phyloP scores from a whole-genome alignment of 2,888 invertebrate genomes.

The Ernsta delagoae region DNA sequence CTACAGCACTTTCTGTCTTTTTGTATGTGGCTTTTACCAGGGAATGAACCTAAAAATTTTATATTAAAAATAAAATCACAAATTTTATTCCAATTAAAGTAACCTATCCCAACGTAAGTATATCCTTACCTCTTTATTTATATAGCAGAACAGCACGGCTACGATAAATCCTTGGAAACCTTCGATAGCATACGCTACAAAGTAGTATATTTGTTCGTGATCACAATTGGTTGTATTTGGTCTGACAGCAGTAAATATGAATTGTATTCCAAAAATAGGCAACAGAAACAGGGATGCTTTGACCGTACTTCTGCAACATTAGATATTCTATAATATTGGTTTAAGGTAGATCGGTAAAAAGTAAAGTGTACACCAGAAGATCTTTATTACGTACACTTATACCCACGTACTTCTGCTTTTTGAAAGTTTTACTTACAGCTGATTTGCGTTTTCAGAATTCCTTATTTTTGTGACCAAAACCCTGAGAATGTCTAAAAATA shows the following conservation, averaged over 20 bases:
- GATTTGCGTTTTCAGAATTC: constrained; percentile 77
- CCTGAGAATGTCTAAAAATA: constrained; percentile 87
- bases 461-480: constrained; percentile 87
- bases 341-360: too few species aligned
- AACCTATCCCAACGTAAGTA: not conserved
- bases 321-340: not conserved
- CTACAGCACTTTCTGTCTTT: constrained; percentile 72
- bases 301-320: constrained; percentile 81
- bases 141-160: constrained; percentile 87
- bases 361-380: too few species aligned
- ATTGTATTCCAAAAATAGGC: constrained; percentile 89
- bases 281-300: constrained; percentile 88
- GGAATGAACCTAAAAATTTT: constrained; percentile 75
- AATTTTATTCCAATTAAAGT: too few species aligned
- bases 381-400: too few species aligned
- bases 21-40: constrained; percentile 73
- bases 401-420: too few species aligned
- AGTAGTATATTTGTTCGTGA: constrained; percentile 84
- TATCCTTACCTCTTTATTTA: constrained; percentile 85
- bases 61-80: too few species aligned
- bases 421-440: constrained; percentile 62
- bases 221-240: constrained; percentile 79
- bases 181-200: constrained; percentile 84
- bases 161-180: constrained; percentile 87
- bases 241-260: constrained; percentile 85